Conservation (phyloP, 2,797 vertebrate species). For the Pogonophryne albipinna region DNA sequence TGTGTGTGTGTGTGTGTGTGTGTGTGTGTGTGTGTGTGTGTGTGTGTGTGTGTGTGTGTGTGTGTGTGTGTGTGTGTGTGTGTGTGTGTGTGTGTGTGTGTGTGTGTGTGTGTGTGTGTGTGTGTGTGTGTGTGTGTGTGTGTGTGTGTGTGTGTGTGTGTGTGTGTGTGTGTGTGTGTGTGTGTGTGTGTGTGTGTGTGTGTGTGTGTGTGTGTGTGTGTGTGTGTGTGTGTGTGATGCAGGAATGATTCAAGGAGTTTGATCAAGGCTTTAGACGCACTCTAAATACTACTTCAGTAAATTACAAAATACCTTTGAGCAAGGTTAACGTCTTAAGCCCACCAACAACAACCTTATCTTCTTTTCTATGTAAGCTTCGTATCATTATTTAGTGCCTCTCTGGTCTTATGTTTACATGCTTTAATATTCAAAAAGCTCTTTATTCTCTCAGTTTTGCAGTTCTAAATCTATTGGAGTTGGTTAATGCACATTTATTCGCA, state of each 20-base stretch:
- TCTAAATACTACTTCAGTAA: conserved; percentile 11
- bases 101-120: conserved; percentile 14
- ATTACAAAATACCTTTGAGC: conserved; percentile 15
- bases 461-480: too few species aligned
- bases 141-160: neutral
- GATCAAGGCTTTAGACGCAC: conserved; percentile 11
- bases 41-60: too few species aligned
- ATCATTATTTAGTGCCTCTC: too few species aligned
- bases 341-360: neutral
- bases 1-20: too few species aligned
- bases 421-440: too few species aligned
- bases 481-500: too few species aligned
- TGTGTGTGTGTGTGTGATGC: neutral
- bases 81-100: neutral
- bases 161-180: conserved; percentile 4
- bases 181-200: conserved; percentile 14
- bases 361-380: too few species aligned
- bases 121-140: conserved; percentile 13
- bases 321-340: conserved; percentile 10
- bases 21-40: too few species aligned
- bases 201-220: conserved; percentile 13
- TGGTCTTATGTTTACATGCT: too few species aligned
- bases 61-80: neutral
- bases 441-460: too few species aligned
- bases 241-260: conserved; percentile 34